These are phyloP conservation scores for Syncerus caffer DNA, from an alignment of 2,797 vertebrate genomes.

Conservation along the genomic window DNA sequence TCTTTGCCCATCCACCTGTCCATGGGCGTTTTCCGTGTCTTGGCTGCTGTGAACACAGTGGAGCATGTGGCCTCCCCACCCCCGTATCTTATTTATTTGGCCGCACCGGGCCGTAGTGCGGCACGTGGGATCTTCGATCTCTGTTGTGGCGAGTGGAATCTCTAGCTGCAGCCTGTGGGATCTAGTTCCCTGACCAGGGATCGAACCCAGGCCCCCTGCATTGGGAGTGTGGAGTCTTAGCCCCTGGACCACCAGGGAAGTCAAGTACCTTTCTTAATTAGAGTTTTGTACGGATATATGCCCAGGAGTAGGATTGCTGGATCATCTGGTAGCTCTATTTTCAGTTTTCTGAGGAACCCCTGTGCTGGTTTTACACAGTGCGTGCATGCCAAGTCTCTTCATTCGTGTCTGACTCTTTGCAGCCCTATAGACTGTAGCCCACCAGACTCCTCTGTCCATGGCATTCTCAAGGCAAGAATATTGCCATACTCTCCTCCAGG, in stretches of 20 bases:
- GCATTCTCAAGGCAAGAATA: background rate
- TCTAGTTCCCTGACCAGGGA: background rate
- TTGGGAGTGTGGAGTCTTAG: background rate
- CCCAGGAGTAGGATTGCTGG: background rate
- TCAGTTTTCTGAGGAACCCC: background rate
- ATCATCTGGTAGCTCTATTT: background rate
- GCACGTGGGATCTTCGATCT: background rate
- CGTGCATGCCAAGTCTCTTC: accelerated
- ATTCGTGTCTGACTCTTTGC: background rate
- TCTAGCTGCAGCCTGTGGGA: background rate
- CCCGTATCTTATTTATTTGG: background rate
- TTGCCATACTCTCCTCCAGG: background rate
- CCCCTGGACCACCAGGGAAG: background rate
- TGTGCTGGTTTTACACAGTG: background rate
- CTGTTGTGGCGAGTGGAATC: background rate
- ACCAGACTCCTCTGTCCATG: background rate
- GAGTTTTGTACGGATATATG: background rate
- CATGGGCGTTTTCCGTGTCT: accelerated
- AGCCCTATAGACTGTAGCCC: background rate
- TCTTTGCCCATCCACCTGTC: background rate
- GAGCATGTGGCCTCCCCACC: background rate
- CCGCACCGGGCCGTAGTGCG: background rate
- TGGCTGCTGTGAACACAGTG: background rate
- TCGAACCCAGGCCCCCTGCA: background rate
- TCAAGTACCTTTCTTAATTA: background rate